Base-by-base conservation (phyloP, 1,140 invertebrate species). In the Ephestia elutella region DNA sequence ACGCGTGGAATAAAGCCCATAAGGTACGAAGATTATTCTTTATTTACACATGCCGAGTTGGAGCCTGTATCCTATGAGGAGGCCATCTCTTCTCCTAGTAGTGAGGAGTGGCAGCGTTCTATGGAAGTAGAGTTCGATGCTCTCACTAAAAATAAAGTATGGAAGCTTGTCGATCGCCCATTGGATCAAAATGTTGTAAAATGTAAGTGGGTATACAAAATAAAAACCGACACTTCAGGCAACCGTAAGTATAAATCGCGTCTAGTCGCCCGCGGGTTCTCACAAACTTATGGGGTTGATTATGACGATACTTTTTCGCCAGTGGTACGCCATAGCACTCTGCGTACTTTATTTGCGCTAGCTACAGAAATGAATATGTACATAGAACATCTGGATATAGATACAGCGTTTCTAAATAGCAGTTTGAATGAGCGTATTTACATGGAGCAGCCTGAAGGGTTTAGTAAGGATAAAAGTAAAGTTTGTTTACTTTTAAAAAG, bases 401-500 rank as follows among this genome's bases (percentile, higher is more conserved):
- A 54, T 1, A 59, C 50, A 8, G 57, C 57, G 0, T 59, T 59
- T 54, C 20, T 59, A 11, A 38, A 59, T 50, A 50, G 51, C 21
- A 11, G 54, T 10, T 35, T 59, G 5, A 1, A 59, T 0, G 50
- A 59, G 17, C 5, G 10, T 13, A 35, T 59, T 0, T 59, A 54
- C n/a, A 59, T 59, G 57, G 51, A 59, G 20, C 49, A 59, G 54
- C 57, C 57, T 3, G 57, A 59, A 48, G 50, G 30, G 7, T 59
- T 54, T 8, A 28, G 3, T 53, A 48, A 21, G 25, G 25, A 53
- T 18, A 32, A 59, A 38, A 20, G 18, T 20, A 59, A 59, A 53
- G 50, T 54, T 49, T 58, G 70, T 62, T 71, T 58, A 59, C 54
- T 63, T 18, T 63, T 63, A 19, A 67, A 60, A 61, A 59, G 57